Conservation (phyloP, 2,888 invertebrate species). For the Blomia tropicalis region DNA sequence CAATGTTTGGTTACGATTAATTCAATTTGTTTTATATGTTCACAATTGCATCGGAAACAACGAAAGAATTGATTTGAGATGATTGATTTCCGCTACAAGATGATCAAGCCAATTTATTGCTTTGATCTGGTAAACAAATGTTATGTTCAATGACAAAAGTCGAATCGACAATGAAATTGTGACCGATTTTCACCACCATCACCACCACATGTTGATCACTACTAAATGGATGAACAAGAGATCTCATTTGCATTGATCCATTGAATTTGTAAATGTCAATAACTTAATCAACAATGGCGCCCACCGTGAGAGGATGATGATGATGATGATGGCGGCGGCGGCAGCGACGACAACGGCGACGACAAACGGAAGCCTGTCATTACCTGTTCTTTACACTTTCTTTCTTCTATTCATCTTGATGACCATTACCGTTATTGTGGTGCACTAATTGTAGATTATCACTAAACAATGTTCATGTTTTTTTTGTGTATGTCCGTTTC, state of each 20-base stretch:
- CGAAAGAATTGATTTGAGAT: not conserved
- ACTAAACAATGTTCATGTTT: no score
- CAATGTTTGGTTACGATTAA: constrained; percentile 9
- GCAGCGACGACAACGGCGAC: no score
- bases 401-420: not conserved
- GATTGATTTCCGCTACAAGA: constrained; percentile 11
- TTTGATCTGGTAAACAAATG: no score
- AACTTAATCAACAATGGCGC: not conserved
- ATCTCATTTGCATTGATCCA: not conserved
- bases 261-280: not conserved
- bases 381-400: not conserved
- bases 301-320: no score
- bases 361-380: not conserved
- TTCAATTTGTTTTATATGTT: not conserved
- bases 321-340: no score
- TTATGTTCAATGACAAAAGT: not conserved
- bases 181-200: no score
- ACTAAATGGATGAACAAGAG: not conserved
- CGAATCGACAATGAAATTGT: not conserved
- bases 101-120: constrained; percentile 13
- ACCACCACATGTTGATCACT: not conserved
- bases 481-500: no score
- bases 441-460: not conserved
- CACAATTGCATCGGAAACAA: not conserved
- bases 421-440: not conserved